Percentiles rank a stretch among this genome's conserved stretches.
Conservation (phyloP, 2,888 invertebrate genomes). For the Therioaphis trifolii region DNA sequence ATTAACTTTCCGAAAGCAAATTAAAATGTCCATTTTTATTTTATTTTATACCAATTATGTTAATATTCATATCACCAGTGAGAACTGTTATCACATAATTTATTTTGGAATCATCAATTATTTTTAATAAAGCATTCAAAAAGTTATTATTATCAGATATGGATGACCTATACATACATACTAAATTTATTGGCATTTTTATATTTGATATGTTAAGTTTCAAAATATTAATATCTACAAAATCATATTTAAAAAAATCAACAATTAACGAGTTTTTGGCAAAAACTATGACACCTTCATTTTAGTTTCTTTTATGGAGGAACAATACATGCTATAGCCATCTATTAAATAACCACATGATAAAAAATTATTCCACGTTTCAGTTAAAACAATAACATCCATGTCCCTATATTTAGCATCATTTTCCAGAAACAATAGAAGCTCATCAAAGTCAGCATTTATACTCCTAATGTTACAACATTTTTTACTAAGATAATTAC, state of each 20-base stretch:
- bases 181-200: constrained; percentile 1
- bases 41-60: background rate
- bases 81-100: background rate
- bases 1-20: constrained; percentile 14
- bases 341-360: constrained; percentile 1
- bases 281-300: constrained; percentile 4
- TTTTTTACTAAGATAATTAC: background rate
- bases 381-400: constrained; percentile 15
- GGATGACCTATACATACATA: constrained; percentile 20
- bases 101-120: background rate
- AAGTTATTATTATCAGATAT: constrained; percentile 3
- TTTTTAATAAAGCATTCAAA: background rate
- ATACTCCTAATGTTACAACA: constrained; percentile 16
- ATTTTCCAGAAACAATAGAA: no score
- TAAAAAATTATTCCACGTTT: background rate
- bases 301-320: constrained; percentile 26
- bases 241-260: background rate
- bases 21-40: background rate
- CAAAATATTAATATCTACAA: background rate
- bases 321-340: background rate
- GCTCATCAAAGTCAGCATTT: no score
- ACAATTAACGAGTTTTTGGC: background rate
- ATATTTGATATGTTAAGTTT: background rate
- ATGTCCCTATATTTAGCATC: no score
- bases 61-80: constrained; percentile 16